Percentiles rank a stretch among this genome's conserved stretches.
Evolutionary conservation across 2,888 invertebrate genomes (phyloP).

Genomic region (Nomada goodeniana): DNA sequence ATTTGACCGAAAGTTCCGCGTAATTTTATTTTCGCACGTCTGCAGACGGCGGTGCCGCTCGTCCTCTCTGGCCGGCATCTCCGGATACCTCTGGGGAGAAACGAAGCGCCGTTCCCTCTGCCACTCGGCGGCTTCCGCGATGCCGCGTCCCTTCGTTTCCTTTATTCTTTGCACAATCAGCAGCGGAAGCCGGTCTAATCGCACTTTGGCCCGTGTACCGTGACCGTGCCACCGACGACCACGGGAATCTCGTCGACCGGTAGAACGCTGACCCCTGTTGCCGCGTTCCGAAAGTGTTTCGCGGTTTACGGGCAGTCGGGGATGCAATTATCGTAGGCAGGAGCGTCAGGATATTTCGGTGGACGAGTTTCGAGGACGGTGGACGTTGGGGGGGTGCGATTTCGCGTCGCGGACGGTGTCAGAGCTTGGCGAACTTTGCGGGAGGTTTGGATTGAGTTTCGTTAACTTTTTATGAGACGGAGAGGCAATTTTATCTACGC

Average conservation of each 20-base stretch:
- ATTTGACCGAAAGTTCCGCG: slow-evolving; percentile 87
- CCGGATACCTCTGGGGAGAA: slow-evolving; percentile 61
- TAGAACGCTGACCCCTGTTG: too few species aligned
- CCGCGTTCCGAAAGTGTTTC: not conserved
- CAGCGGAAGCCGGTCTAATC: slow-evolving; percentile 77
- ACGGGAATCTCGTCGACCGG: not conserved
- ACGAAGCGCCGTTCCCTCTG: slow-evolving; percentile 54
- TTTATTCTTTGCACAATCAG: slow-evolving; percentile 81
- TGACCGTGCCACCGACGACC: slow-evolving; percentile 21
- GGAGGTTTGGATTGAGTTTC: not conserved
- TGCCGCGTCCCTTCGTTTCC: slow-evolving; percentile 54
- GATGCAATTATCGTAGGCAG: too few species aligned
- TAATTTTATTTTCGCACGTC: slow-evolving; percentile 86
- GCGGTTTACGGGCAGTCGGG: not conserved
- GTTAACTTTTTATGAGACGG: not conserved
- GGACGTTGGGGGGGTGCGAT: too few species aligned
- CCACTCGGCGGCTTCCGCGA: slow-evolving; percentile 6
- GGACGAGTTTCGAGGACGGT: too few species aligned
- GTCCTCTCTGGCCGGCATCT: slow-evolving; percentile 42
- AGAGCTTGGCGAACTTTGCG: too few species aligned
- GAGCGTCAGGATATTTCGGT: too few species aligned
- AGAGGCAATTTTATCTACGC: not conserved
- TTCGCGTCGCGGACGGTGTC: too few species aligned
- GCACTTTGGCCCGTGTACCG: slow-evolving; percentile 59
- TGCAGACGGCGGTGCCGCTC: slow-evolving; percentile 66